Base-by-base conservation (phyloP, 2,888 invertebrate species). In the Acanthacorydalis orientalis region DNA sequence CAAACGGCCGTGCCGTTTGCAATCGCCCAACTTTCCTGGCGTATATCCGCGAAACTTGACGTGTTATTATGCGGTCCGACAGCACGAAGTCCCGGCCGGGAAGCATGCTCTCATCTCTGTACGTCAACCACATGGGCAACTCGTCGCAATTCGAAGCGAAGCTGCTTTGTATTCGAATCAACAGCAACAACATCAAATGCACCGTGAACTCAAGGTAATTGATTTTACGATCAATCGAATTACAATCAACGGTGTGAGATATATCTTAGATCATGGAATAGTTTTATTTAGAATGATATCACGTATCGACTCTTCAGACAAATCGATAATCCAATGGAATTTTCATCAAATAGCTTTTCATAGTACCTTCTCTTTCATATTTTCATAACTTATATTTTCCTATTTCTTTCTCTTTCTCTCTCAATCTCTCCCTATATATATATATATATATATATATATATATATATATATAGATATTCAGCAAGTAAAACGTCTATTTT, bases 31-130 rank as follows among this genome's bases (percentile, higher is more conserved):
- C 72, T 91, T 85, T 68, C 91, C 91, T 31, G 91, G 90, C 56
- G 79, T 91, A 55, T 93, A 93, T 68, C 92, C 92, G 4, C 77
- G 92, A 55, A 92, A 92, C 67, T 77, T 93, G 59, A 90, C 92
- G 51, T 95, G 95, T 64, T 90, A 91, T 69, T 95, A 88, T 64
- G 88, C 91, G 41, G 86, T 91, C 49, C 70, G 86, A 53, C 83
- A 78, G 68, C 84, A 88, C 65, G 83, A 84, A 63, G 81, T 86
- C 57, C 87, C 89, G 51, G 75, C 78, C 59, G 89, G 89, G 57
- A 88, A 88, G 68, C 87, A 88, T 64, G 89, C 90, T 31, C 72
- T 90, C 58, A 88, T 91, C 61, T 80, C 83, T 51, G 86, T 91
- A 43, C 77, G 79, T 57, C 89, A 89, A 64, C 80, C 82, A 39